Percentiles rank a stretch among this genome's conserved stretches.
Evolutionary conservation across 2,797 vertebrate genomes (phyloP).

Genomic region (Xyrichtys novacula): DNA sequence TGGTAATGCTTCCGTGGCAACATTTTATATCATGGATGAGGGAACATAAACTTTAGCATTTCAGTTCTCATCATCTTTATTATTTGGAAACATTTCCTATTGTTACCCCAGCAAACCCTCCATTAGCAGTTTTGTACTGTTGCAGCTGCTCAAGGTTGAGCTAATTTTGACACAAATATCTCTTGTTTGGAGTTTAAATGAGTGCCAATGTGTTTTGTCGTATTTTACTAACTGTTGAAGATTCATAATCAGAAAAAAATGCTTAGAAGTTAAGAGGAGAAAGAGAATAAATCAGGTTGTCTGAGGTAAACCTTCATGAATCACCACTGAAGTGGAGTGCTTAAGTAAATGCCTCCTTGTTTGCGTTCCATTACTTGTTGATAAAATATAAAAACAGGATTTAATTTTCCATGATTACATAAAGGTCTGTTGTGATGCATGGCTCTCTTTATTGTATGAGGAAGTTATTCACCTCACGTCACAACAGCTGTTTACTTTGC

Average conservation of each 20-base stretch:
- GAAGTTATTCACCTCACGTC: slow-evolving; percentile 40
- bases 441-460: slow-evolving; percentile 14
- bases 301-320: neutral
- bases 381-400: neutral
- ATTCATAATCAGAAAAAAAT: neutral
- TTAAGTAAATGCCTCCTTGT: neutral
- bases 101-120: no score
- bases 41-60: no score
- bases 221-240: neutral
- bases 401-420: neutral
- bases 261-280: no score
- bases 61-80: no score
- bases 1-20: no score
- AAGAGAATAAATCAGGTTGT: neutral
- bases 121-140: neutral
- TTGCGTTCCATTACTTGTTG: neutral
- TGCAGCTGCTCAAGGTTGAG: neutral
- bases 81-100: no score
- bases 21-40: no score
- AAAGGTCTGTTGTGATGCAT: neutral
- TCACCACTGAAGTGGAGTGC: no score
- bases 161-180: neutral
- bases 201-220: neutral
- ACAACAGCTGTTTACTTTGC: slow-evolving; percentile 42
- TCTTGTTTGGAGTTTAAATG: neutral